Evolutionary conservation across 92 coral and sea anemone genomes (phyloP), one percentile per base, ranked within the genome.

Genomic region (Porites rus): DNA sequence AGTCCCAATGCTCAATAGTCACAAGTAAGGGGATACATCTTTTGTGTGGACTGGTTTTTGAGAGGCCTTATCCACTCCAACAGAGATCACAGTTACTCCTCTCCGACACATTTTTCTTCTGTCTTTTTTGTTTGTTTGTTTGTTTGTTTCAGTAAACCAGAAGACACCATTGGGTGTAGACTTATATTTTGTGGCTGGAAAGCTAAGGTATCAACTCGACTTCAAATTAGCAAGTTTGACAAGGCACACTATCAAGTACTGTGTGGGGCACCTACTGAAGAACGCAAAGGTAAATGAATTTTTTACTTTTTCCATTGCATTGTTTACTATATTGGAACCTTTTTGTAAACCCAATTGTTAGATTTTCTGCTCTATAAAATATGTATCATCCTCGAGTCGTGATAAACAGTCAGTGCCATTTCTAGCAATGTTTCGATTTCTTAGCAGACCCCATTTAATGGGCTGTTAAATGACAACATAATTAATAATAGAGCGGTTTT

Each of bases 131-230:
- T 59, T 8, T 46, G 65, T 79, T 52, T 21, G 10, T 59, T 13
- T 46, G 65, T 79, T 52, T 21, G 10, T 59, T 85, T 19, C 66
- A 94, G 98, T 85, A 75, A 79, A 31, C 85, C 96, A 43, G 76
- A 78, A 11, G 96, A 94, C 64, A 88, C 77, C 18, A 76, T 94
- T 16, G 79, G 86, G 19, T 90, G 96, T 63, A 65, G 77, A 20
- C n/a, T 94, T 82, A 75, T 79, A 46, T 90, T 92, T 87, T 93
- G 95, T 92, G 98, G 98, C 38, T 94, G 98, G 98, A 94, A 94
- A 87, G 98, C 98, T 43, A 90, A 80, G 89, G 93, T 94, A 1
- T 94, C 98, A 22, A 88, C 86, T 22, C 88, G 98, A 72, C 86
- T 90, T 18, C 89, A 93, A 12, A 87, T 93, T 77, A 81, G 93